Percentiles rank a stretch among this genome's conserved stretches.
These are phyloP conservation scores for Pampus argenteus DNA, from an alignment of 2,797 vertebrate species.

Conservation along the genomic window DNA sequence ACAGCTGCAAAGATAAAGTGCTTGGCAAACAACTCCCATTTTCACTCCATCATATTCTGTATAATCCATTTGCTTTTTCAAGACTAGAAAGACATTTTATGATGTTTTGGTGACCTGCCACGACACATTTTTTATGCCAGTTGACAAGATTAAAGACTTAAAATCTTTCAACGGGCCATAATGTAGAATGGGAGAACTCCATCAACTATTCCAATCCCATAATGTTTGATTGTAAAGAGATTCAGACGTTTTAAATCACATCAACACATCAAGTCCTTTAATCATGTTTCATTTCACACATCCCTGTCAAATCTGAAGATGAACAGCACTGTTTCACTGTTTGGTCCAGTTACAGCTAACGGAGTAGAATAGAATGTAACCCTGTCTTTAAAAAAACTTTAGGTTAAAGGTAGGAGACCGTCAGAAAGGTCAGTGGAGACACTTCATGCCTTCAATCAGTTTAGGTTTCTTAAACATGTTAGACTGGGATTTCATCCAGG, in stretches of 20 bases:
- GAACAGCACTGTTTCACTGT: slow-evolving; percentile 12
- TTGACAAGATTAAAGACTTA: slow-evolving; percentile 71
- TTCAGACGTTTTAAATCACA: slow-evolving; percentile 68
- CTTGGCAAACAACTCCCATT: slow-evolving; percentile 25
- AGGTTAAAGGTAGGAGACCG: not conserved
- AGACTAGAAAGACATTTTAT: slow-evolving; percentile 25
- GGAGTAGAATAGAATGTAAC: not conserved
- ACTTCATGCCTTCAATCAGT: not conserved
- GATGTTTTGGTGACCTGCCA: slow-evolving; percentile 34
- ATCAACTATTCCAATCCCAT: slow-evolving; percentile 14
- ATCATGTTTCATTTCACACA: slow-evolving; percentile 54
- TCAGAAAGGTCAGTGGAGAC: not conserved
- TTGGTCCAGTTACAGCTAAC: not conserved
- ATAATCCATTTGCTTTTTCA: slow-evolving; percentile 36
- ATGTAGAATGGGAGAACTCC: slow-evolving; percentile 32
- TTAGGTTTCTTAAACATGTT: slow-evolving; percentile 25
- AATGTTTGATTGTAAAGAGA: slow-evolving; percentile 57
- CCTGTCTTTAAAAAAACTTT: not conserved
- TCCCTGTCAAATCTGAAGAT: slow-evolving; percentile 34
- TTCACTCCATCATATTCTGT: not conserved
- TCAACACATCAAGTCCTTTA: slow-evolving; percentile 52
- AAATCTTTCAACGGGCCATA: slow-evolving; percentile 25
- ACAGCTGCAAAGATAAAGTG: slow-evolving; percentile 17
- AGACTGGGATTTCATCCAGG: slow-evolving; percentile 15
- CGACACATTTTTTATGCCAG: slow-evolving; percentile 26